Percentiles rank a stretch among this genome's conserved stretches.
These are phyloP conservation scores for Limnothrissa miodon DNA, from an alignment of 2,113 vertebrate species.

Conservation along the genomic window DNA sequence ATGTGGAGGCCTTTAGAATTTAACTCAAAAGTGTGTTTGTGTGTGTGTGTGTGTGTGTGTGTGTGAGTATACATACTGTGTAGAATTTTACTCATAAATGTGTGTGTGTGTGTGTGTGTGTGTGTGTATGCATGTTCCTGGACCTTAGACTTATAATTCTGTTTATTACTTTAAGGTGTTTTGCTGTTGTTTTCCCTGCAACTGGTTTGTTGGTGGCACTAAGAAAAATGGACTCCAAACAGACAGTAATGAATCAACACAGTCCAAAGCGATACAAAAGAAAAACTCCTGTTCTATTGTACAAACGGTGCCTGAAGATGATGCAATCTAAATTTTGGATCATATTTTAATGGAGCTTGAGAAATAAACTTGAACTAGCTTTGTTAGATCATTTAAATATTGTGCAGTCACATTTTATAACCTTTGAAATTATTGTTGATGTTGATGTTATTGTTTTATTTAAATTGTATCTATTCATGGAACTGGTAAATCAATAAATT, in stretches of 20 bases:
- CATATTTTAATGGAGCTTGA: background rate
- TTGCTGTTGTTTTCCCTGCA: constrained; percentile 54
- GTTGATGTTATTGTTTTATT: background rate
- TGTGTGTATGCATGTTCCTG: background rate
- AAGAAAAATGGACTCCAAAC: constrained; percentile 49
- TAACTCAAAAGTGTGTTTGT: background rate
- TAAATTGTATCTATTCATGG: background rate
- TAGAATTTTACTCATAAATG: too few species aligned
- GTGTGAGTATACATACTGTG: background rate
- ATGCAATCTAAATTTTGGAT: background rate
- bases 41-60: too few species aligned
- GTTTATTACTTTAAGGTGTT: constrained; percentile 56
- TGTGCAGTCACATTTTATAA: too few species aligned
- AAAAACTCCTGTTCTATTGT: constrained; percentile 55
- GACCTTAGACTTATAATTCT: constrained; percentile 12
- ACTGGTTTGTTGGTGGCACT: constrained; percentile 59
- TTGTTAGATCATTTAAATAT: too few species aligned
- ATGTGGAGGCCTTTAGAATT: background rate
- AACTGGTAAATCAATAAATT: background rate
- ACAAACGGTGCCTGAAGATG: constrained; percentile 61
- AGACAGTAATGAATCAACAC: constrained; percentile 44
- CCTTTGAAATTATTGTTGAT: too few species aligned
- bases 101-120: background rate
- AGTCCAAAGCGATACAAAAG: constrained; percentile 44
- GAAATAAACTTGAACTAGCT: background rate